Base-by-base conservation (phyloP, 1,140 invertebrate genomes). In the Dolichoris vasculosae region DNA sequence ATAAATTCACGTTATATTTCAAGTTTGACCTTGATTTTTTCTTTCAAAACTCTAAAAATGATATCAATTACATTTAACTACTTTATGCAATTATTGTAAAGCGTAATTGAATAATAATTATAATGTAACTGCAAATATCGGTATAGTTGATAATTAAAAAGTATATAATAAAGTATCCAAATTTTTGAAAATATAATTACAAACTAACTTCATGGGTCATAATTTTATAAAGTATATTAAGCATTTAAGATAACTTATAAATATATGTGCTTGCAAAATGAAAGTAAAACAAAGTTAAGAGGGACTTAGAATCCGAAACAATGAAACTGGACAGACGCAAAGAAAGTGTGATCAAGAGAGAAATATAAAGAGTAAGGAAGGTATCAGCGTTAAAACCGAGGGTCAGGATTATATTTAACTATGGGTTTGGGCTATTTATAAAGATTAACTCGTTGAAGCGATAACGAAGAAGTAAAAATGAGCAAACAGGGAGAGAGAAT, bases 331-430 rank as follows among this genome's bases (percentile, higher is more conserved):
- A 67, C 30, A 32, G 69, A 77, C 30, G 75, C 75, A 82, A 46
- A 67, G 59, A 77, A 67, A 82, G 77, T 63, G 59, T 55, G 76
- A 85, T 59, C 43, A 38, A 51, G 77, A 26, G 73, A 79, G 83
- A 30, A 59, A 71, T 46, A 80, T 59, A 86, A 71, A 71, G 86
- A 85, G 79, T 84, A 87, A 87, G 88, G 85, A 80, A 89, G 87
- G 89, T 89, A 89, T 90, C 89, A 89, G 86, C 85, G 87, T 87
- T 88, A 89, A 90, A 89, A 90, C 87, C 90, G 91, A 92, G 90
- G 91, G 91, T 92, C 90, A 92, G 90, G 90, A 93, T 93, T 93
- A 93, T 92, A 93, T 92, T 92, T 93, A 93, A 92, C 91, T 89
- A 84, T 90, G 89, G 86, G 89, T 90, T 92, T 89, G 89, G 43